phyloP scores from a whole-genome alignment of 2,797 vertebrate genomes.

The Sebastes iracundus region DNA sequence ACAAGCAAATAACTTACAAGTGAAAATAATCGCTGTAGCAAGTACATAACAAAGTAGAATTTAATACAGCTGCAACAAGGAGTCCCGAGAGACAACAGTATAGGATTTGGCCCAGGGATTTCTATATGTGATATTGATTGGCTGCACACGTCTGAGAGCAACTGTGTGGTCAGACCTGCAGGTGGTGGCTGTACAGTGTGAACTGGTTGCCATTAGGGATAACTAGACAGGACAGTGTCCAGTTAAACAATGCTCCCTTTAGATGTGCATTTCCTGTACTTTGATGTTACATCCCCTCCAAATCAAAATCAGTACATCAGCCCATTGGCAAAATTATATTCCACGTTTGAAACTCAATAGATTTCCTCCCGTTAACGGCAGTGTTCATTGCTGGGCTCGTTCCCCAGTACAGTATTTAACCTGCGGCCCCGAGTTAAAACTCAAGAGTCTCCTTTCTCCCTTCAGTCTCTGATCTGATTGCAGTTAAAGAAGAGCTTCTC shows the following conservation, averaged over 20 bases:
- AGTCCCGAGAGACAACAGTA: background rate
- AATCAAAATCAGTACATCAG: background rate
- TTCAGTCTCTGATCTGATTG: slow-evolving; percentile 15
- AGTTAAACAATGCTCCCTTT: background rate
- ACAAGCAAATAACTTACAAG: background rate
- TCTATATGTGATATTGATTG: slow-evolving; percentile 30
- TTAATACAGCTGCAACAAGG: slow-evolving; percentile 6
- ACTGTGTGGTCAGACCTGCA: slow-evolving; percentile 1
- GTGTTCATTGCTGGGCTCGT: slow-evolving; percentile 5
- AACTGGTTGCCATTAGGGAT: slow-evolving; percentile 8
- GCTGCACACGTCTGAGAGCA: slow-evolving; percentile 1
- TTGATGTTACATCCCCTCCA: background rate
- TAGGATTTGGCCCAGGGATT: slow-evolving; percentile 9
- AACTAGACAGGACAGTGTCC: slow-evolving; percentile 11
- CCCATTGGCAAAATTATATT: background rate
- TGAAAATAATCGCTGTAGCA: background rate
- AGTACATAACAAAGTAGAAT: slow-evolving; percentile 8
- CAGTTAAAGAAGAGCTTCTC: slow-evolving; percentile 17
- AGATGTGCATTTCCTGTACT: background rate
- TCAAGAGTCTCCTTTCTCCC: slow-evolving; percentile 15
- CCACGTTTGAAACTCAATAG: background rate
- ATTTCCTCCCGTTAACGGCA: background rate
- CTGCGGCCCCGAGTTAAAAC: slow-evolving; percentile 44
- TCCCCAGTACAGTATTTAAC: slow-evolving; percentile 51
- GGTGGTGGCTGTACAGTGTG: background rate